phyloP scores from a whole-genome alignment of 1,140 invertebrate genomes.

The Heliconius hewitsoni region DNA sequence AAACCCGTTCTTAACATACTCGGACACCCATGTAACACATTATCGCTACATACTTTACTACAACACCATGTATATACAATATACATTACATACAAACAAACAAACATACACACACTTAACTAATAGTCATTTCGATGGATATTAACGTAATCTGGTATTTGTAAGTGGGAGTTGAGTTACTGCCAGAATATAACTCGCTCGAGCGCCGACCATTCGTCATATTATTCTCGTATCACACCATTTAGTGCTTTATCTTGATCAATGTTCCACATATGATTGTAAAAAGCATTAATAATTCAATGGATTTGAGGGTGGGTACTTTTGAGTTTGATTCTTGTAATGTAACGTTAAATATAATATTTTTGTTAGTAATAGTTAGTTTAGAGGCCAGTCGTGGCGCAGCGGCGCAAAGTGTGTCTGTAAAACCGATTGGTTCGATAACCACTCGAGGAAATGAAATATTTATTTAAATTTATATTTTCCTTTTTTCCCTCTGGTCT shows the following conservation, averaged over 20 bases:
- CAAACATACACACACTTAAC: neutral
- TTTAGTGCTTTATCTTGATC: constrained; percentile 34
- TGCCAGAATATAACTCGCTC: constrained; percentile 27
- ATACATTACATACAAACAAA: neutral
- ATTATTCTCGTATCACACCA: constrained; percentile 34
- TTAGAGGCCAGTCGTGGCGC: too few species aligned
- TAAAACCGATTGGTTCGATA: too few species aligned
- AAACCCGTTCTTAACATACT: neutral
- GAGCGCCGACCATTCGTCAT: constrained; percentile 31
- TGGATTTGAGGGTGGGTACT: neutral
- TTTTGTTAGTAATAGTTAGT: neutral
- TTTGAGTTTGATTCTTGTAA: neutral
- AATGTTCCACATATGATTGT: constrained; percentile 32
- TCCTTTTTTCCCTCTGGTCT: too few species aligned
- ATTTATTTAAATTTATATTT: too few species aligned
- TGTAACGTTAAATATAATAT: too few species aligned
- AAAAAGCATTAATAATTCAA: constrained; percentile 34
- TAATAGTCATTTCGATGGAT: neutral
- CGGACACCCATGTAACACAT: neutral
- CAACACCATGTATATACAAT: neutral
- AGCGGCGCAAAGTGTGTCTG: too few species aligned
- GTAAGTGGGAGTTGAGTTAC: constrained; percentile 37
- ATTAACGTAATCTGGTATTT: constrained; percentile 28
- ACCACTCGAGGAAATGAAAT: too few species aligned
- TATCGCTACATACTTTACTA: neutral